phyloP scores from a whole-genome alignment of 2,797 vertebrate species.

The Ptychobarbus kaznakovi region DNA sequence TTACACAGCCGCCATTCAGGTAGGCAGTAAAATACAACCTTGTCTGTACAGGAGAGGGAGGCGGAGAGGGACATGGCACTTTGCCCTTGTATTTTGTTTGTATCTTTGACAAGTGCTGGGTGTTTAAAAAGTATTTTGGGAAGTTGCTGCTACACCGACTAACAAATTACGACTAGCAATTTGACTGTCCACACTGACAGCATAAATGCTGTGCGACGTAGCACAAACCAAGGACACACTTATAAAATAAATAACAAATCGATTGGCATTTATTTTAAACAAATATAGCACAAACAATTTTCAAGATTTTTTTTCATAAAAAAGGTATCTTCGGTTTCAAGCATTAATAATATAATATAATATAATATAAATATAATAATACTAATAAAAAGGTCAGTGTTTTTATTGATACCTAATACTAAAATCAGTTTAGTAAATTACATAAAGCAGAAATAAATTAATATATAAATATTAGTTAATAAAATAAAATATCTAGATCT shows the following conservation, averaged over 20 bases:
- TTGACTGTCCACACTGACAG: conserved; percentile 10
- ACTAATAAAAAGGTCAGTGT: background rate
- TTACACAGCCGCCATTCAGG: conserved; percentile 22
- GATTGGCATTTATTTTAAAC: background rate
- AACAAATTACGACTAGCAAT: background rate
- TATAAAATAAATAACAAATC: background rate
- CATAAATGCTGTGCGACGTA: background rate
- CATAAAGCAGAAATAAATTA: background rate
- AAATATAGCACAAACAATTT: background rate
- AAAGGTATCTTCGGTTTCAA: background rate
- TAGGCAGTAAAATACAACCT: conserved; percentile 43
- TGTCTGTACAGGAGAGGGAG: conserved; percentile 18
- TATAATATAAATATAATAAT: background rate
- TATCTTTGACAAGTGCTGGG: conserved; percentile 19
- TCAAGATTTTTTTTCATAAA: background rate
- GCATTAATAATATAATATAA: background rate
- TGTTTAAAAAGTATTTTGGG: conserved; percentile 25
- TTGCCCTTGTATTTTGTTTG: conserved; percentile 28
- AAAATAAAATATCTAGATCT: background rate
- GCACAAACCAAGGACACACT: background rate
- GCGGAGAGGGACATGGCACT: background rate
- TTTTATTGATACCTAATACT: background rate
- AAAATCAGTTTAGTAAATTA: background rate
- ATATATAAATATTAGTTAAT: background rate
- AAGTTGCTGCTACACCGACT: conserved; percentile 2